Conservation (phyloP, 2,113 vertebrate species). For the Gallinago media region DNA sequence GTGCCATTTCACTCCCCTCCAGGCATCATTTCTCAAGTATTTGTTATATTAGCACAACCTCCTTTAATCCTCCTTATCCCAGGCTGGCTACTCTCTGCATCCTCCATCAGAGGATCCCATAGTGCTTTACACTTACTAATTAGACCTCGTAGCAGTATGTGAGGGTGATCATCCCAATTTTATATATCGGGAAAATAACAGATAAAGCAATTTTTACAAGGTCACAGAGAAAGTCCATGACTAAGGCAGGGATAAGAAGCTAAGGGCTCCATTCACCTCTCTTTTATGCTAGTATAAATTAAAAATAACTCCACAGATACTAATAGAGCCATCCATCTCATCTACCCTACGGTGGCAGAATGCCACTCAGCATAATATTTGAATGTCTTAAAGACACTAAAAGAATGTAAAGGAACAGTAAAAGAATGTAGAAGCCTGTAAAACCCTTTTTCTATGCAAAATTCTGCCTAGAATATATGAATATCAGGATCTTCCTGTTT, state of each 20-base stretch:
- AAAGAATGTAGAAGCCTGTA: neutral
- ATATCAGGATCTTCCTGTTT: neutral
- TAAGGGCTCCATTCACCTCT: neutral
- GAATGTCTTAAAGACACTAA: neutral
- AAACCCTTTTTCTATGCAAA: neutral
- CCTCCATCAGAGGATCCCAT: slow-evolving; percentile 31
- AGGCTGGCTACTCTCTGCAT: neutral
- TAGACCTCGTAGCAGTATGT: neutral
- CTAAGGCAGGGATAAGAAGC: slow-evolving; percentile 9
- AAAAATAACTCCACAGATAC: slow-evolving; percentile 17
- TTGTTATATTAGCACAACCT: slow-evolving; percentile 14
- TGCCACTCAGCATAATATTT: neutral
- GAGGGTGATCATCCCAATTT: slow-evolving; percentile 26
- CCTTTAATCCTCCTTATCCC: slow-evolving; percentile 31
- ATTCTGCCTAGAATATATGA: neutral
- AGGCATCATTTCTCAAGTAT: neutral
- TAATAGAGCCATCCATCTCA: slow-evolving; percentile 14
- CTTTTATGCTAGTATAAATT: slow-evolving; percentile 30
- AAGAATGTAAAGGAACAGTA: neutral
- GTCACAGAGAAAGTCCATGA: neutral
- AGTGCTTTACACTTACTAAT: slow-evolving; percentile 40
- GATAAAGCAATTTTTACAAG: slow-evolving; percentile 29
- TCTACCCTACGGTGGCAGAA: neutral
- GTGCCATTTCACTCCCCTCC: neutral
- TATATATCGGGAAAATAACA: neutral